Evolutionary conservation across 30 jellyfish, hydroid and myxozoan genomes (phyloP), one percentile per base, ranked within the genome.

Genomic region (Pelagia noctiluca): DNA sequence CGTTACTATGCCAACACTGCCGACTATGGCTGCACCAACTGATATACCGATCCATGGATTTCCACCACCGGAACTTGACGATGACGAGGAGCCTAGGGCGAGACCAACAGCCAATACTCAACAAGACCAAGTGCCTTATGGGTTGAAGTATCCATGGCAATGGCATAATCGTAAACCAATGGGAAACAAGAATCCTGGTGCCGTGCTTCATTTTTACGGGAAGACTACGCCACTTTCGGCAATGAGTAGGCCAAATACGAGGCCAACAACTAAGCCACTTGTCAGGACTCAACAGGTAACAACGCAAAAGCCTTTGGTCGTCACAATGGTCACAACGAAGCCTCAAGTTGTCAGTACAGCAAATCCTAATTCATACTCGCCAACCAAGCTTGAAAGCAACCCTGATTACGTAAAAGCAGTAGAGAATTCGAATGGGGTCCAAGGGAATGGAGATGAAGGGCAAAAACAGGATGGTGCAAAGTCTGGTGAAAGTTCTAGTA

Each of bases 131-230:
- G 3, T 50, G 1, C 71, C 90, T 1, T 66, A 3, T 47, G 90
- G 90, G 32, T 33, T 80, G 54, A 77, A 54, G 75, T 80, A 64
- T 53, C 90, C 90, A 25, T 80, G 90, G 90, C 90, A 80, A 25
- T 80, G 90, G 90, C 82, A 80, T 50, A 80, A 80, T 66, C 74
- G 90, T 2, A 64, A 54, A 46, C 90, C 90, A 0, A 21, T 48
- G 3, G 90, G 82, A 23, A 36, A 77, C 0, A 32, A 84, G 65
- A 30, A 80, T 57, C 67, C 37, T 26, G 68, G 49, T 12, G 74
- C 76, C 2, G 35, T 28, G 16, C 90, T 80, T 33, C 90, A 80
- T 28, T 80, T 80, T 36, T 84, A 80, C 37, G 90, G 90, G 31
- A 80, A 35, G 63, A 72, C 68, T 1, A 64, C 90, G 16, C 11